Conservation (phyloP, 2,888 invertebrate genomes). For the Drosophila lutescens region DNA sequence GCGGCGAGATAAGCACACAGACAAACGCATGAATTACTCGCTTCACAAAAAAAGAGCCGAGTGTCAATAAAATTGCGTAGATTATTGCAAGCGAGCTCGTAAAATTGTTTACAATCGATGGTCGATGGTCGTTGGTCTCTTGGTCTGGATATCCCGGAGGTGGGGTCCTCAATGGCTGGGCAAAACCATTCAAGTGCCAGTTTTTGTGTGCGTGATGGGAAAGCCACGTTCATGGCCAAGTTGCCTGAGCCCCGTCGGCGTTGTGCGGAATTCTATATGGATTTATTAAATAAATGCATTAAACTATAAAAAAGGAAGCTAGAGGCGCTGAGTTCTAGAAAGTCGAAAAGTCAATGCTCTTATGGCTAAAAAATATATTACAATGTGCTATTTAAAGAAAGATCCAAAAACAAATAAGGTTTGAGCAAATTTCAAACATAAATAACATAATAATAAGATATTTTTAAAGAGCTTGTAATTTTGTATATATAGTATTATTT, state of each 20-base stretch:
- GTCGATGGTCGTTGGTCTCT: constrained; percentile 32
- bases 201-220: constrained; percentile 64
- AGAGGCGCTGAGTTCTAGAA: not conserved
- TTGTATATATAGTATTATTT: no score
- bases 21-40: constrained; percentile 57
- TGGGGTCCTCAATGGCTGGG: constrained; percentile 42
- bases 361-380: no score
- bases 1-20: constrained; percentile 58
- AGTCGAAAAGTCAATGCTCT: constrained; percentile 21
- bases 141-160: not conserved
- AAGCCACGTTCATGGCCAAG: not conserved
- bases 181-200: constrained; percentile 67
- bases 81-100: constrained; percentile 78
- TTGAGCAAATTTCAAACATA: no score
- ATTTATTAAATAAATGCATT: constrained; percentile 81
- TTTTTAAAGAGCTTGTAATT: no score
- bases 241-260: constrained; percentile 46
- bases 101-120: constrained; percentile 76
- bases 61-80: constrained; percentile 80
- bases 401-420: no score
- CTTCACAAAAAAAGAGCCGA: constrained; percentile 64
- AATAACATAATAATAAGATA: no score
- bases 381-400: no score
- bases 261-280: constrained; percentile 70
- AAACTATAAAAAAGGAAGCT: constrained; percentile 50